A percentile compares a stretch with the other conserved stretches of the same genome.
Conservation (phyloP, 2,113 vertebrate species). For the Puma concolor region DNA sequence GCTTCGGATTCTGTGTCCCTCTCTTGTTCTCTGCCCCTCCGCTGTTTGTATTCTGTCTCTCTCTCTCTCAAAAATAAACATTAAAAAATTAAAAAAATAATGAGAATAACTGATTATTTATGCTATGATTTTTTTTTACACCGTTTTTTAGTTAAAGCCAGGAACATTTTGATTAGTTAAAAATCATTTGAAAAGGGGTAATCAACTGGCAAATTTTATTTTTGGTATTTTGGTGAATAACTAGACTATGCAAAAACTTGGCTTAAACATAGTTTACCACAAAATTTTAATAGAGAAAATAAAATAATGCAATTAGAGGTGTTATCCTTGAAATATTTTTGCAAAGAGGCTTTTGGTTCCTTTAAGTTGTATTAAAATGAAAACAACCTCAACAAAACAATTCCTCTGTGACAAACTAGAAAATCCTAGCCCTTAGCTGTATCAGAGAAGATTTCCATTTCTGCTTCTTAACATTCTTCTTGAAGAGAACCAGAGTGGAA, state of each 20-base stretch:
- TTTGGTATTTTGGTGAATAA: constrained; percentile 28
- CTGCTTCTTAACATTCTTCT: background rate
- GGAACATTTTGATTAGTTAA: background rate
- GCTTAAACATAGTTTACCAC: background rate
- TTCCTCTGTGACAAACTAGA: background rate
- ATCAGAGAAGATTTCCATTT: background rate
- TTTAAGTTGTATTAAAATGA: constrained; percentile 3
- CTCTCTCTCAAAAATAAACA: too few relatives aligned
- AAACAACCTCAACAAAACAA: background rate
- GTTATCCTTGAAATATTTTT: background rate
- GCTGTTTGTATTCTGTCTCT: too few relatives aligned
- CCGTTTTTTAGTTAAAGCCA: background rate
- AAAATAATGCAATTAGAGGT: background rate
- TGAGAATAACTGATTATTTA: background rate
- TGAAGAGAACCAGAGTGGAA: background rate
- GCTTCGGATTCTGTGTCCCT: too few relatives aligned
- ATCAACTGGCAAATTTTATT: background rate
- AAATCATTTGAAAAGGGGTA: background rate
- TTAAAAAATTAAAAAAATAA: too few relatives aligned
- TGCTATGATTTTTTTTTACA: background rate
- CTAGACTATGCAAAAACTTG: background rate
- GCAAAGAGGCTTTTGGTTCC: background rate
- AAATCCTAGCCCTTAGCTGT: background rate
- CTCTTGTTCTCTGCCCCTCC: too few relatives aligned
- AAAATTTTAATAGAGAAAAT: constrained; percentile 42